A percentile compares a stretch with the other conserved stretches of the same genome.
phyloP scores from a whole-genome alignment of 2,797 vertebrate species.

The Apodemus agrarius region DNA sequence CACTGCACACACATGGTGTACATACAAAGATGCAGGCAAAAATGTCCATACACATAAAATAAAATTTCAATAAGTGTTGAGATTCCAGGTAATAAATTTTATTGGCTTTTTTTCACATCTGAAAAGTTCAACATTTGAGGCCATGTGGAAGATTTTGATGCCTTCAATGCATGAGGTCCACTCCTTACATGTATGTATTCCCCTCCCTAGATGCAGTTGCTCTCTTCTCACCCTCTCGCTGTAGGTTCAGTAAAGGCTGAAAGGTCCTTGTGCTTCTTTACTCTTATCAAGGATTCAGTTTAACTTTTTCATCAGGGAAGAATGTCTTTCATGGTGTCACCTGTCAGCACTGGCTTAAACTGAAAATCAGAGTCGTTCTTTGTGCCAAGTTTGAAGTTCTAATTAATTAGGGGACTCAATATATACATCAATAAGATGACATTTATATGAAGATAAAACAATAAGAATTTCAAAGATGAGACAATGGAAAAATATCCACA shows the following conservation, averaged over 20 bases:
- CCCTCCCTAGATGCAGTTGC: background rate
- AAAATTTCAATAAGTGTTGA: background rate
- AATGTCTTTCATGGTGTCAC: background rate
- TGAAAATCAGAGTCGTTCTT: conserved; percentile 30
- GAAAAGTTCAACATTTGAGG: background rate
- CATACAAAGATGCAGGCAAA: background rate
- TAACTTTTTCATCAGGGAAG: background rate
- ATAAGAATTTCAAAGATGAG: background rate
- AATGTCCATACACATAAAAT: background rate
- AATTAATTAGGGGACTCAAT: conserved; percentile 36
- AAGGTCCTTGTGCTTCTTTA: background rate
- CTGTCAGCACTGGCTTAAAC: background rate
- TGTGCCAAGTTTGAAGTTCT: conserved; percentile 44
- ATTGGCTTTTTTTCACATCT: background rate
- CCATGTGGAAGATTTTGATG: background rate
- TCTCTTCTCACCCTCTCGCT: background rate
- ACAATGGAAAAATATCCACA: conserved; percentile 11
- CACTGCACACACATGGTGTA: background rate
- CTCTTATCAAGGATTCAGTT: background rate
- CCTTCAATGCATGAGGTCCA: background rate
- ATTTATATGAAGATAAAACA: conserved; percentile 46
- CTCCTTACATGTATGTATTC: background rate
- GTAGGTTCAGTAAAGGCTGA: background rate
- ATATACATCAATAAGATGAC: background rate
- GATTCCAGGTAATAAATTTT: background rate